Percentiles rank a stretch among this genome's conserved stretches.
Conservation (phyloP, 2,113 vertebrate species). For the Mustela lutreola region DNA sequence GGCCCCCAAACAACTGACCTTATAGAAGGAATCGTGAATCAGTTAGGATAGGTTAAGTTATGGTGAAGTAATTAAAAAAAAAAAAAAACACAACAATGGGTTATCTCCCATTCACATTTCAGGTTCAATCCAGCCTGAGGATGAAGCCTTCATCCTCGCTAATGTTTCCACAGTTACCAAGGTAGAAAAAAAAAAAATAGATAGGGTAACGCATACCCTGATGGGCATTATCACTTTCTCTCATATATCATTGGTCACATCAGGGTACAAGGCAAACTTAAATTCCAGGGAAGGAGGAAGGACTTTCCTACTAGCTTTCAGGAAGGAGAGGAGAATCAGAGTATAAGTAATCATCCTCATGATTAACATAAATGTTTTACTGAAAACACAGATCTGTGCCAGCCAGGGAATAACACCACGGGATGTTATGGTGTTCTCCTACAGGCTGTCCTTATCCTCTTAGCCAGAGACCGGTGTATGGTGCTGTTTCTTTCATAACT, state of each 20-base stretch:
- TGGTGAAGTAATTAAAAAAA: background rate
- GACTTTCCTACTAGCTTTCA: background rate
- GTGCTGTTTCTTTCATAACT: background rate
- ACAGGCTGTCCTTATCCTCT: background rate
- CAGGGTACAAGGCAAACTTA: background rate
- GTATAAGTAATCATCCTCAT: background rate
- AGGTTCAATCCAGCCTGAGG: no score
- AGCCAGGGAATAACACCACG: background rate
- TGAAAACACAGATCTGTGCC: background rate
- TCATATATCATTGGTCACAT: background rate
- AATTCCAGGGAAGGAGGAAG: background rate
- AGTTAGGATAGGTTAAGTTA: background rate
- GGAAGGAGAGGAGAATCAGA: background rate
- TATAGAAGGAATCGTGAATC: background rate
- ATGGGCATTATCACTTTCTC: background rate
- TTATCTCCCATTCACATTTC: background rate
- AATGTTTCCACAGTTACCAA: background rate
- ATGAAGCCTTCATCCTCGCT: background rate
- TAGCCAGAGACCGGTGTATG: background rate
- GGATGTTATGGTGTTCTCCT: background rate
- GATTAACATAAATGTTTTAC: background rate
- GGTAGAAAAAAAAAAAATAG: no score
- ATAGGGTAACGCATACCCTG: no score
- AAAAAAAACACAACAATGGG: background rate
- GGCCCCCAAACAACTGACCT: background rate